These are phyloP conservation scores for Dicroscelio sp. DNA, from an alignment of 2,888 invertebrate species.

Conservation along the genomic window DNA sequence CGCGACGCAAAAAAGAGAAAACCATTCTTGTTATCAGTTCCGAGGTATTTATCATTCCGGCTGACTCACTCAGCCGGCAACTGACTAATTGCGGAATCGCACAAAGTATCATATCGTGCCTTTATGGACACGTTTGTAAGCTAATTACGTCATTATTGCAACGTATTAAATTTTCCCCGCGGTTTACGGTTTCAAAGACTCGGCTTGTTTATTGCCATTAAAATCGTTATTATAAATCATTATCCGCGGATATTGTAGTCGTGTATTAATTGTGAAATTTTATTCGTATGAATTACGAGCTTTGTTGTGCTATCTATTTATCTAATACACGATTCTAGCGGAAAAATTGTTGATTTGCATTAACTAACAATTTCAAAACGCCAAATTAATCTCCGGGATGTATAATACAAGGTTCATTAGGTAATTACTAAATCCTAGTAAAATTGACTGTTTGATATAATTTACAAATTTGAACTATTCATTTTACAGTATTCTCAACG, in stretches of 20 bases:
- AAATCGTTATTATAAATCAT: not conserved
- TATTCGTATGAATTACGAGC: no score
- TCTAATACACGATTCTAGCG: no score
- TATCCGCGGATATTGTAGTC: not conserved
- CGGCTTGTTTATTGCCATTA: not conserved
- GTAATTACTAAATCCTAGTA: no score
- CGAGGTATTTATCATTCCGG: slow-evolving; percentile 11
- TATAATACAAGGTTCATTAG: no score
- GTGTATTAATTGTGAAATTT: not conserved
- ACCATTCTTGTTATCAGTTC: slow-evolving; percentile 5
- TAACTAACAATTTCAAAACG: no score
- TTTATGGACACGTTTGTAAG: not conserved
- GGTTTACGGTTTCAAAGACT: not conserved
- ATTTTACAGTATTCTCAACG: no score
- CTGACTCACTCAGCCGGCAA: not conserved
- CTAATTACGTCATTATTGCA: not conserved
- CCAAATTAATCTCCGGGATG: no score
- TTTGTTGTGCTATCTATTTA: no score
- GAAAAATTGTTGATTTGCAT: no score
- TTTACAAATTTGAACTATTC: no score
- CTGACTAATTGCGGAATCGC: not conserved
- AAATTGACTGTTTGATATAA: no score
- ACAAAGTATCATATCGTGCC: not conserved
- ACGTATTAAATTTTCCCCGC: not conserved
- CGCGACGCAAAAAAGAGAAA: slow-evolving; percentile 22